Conservation (phyloP, 2,113 vertebrate species). For the Platanista minor region DNA sequence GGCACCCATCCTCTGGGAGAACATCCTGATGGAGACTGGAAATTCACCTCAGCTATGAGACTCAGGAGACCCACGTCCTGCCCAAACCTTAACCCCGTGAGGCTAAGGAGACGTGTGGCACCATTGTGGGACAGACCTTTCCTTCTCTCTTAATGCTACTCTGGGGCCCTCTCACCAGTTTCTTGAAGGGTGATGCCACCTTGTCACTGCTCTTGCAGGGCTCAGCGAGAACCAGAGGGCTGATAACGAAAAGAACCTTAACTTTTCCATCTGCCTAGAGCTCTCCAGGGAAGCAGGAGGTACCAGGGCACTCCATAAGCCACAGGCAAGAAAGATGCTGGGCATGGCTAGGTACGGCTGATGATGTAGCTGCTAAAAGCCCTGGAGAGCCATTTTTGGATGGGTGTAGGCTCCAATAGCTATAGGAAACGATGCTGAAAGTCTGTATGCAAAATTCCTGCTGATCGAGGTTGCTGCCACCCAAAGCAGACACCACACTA, state of each 20-base stretch:
- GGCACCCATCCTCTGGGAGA: background rate
- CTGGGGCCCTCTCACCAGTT: background rate
- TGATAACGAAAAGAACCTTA: background rate
- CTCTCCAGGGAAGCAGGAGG: background rate
- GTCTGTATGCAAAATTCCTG: background rate
- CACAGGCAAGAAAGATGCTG: background rate
- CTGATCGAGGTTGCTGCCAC: background rate
- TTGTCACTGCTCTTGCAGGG: background rate
- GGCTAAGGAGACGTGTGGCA: background rate
- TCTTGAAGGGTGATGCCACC: background rate
- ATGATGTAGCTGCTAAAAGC: background rate
- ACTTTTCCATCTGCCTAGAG: background rate
- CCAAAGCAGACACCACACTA: background rate
- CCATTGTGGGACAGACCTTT: background rate
- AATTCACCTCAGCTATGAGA: background rate
- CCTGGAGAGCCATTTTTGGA: background rate
- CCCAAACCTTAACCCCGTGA: background rate
- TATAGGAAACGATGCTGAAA: background rate
- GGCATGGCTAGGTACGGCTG: accelerated
- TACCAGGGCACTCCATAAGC: background rate
- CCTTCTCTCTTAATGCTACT: background rate
- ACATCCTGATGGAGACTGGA: background rate
- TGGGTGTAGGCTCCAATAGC: background rate
- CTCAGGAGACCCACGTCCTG: background rate
- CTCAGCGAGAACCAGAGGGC: background rate